Evolutionary conservation across 2,888 invertebrate species (phyloP).

Genomic region (Cosmopolites sordidus): DNA sequence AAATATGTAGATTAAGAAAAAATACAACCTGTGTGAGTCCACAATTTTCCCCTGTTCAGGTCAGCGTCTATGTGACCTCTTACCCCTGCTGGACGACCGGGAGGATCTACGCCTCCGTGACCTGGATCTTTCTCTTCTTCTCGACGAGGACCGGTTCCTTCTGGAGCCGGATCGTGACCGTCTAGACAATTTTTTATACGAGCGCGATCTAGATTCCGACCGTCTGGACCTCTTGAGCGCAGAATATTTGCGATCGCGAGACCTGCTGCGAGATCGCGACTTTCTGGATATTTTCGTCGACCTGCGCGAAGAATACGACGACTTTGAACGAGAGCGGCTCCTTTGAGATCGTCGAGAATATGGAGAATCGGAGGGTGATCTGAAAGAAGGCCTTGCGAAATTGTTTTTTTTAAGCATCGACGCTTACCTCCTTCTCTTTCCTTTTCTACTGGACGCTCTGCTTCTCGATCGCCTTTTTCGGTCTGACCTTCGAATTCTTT

Average conservation of each 20-base stretch:
- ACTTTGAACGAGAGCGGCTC: conserved; percentile 16
- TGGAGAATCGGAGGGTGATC: conserved; percentile 14
- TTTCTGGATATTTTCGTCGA: conserved; percentile 8
- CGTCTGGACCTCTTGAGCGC: conserved; percentile 29
- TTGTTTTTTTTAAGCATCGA: background rate
- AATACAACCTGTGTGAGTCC: conserved; percentile 21
- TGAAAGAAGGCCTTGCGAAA: too few species aligned
- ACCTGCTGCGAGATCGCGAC: conserved; percentile 23
- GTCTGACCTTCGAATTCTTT: background rate
- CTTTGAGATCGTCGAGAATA: conserved; percentile 16
- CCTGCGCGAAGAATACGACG: conserved; percentile 19
- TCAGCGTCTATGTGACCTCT: conserved; percentile 37
- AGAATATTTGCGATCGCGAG: conserved; percentile 18
- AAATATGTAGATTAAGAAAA: background rate
- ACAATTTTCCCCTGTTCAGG: conserved; percentile 10
- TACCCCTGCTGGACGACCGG: conserved; percentile 35
- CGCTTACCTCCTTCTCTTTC: conserved; percentile 8
- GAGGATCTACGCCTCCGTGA: conserved; percentile 21
- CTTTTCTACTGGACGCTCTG: conserved; percentile 17
- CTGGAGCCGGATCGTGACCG: conserved; percentile 27
- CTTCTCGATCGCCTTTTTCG: conserved; percentile 12
- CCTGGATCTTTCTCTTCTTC: conserved; percentile 23
- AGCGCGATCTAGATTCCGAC: conserved; percentile 26
- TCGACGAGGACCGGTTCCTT: conserved; percentile 17
- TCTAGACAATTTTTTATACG: conserved; percentile 2